Base-by-base conservation (phyloP, 2,888 invertebrate genomes). In the Thymelicus acteon region DNA sequence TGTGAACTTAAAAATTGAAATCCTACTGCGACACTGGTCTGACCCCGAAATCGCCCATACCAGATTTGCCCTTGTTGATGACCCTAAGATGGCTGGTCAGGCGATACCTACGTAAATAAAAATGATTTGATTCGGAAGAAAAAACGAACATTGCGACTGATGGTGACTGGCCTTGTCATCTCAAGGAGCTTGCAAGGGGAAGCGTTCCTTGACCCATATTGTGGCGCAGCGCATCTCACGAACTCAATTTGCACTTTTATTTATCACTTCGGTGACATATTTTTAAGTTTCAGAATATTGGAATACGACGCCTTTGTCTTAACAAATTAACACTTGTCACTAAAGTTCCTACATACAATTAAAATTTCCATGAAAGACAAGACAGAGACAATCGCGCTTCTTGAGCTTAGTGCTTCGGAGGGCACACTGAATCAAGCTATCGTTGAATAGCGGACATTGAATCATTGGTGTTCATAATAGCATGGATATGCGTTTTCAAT, bases 161-260 rank as follows among this genome's bases (percentile, higher is more conserved):
- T 91, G 91, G 92, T 91, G 91, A 93, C 86, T 92, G 92, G 89
- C 92, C 93, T 89, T 82, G 83, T 80, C 77, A 77, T 76, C 83
- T 86, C 88, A 93, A 93, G 93, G 93, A 92, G 92, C 81, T 82
- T 90, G 88, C 92, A 93, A 93, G 93, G 93, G 83, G 92, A 92
- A 80, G 72, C 82, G 93, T 89, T 90, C 89, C 87, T 91, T 92
- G 90, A 93, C 92, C 92, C 85, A 93, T 80, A 89, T 90, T 83
- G 83, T 83, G 81, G 73, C 79, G 80, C 76, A 49, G 75, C 72
- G 75, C 76, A 75, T 75, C 77, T 74, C 73, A 76, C 74, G 76
- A 77, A 76, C 75, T 74, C 73, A 71, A 75, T 80, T 83, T 80
- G 76, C 79, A 80, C 74, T 78, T 75, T 72, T 76, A 75, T 79